Evolutionary conservation across 2,113 vertebrate genomes (phyloP).

Genomic region (Acanthisitta chloris): DNA sequence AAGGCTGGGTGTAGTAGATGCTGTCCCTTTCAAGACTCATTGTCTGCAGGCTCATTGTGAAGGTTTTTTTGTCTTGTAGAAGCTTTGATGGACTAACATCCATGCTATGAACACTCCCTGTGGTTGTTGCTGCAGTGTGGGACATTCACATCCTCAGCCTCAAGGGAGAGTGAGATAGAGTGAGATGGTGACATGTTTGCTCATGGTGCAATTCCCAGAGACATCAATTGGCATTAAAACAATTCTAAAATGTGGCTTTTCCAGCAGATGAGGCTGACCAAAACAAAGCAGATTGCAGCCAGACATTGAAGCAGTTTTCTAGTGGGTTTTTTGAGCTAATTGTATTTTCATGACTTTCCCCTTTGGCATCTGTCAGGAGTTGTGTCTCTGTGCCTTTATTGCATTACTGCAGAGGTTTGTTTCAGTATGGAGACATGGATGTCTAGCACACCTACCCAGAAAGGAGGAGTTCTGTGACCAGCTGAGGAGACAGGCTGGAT

Average conservation of each 20-base stretch:
- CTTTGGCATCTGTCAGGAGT: background rate
- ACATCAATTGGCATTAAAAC: background rate
- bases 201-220: no score
- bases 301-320: background rate
- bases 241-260: background rate
- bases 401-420: background rate
- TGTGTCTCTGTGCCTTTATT: background rate
- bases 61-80: no score
- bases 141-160: rapidly evolving
- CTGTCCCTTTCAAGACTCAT: no score
- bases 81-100: background rate
- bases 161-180: no score
- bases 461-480: background rate
- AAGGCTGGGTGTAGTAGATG: no score
- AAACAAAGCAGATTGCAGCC: background rate
- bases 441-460: background rate
- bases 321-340: background rate
- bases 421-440: background rate
- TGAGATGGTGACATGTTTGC: no score
- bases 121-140: no score
- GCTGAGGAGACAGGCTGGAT: background rate
- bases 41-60: no score
- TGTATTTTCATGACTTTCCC: no score
- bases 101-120: rapidly evolving
- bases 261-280: background rate